Percentiles rank a stretch among this genome's conserved stretches.
phyloP scores from a whole-genome alignment of 53 echinoderm and acorn worm genomes.

The Zoroaster sp. region DNA sequence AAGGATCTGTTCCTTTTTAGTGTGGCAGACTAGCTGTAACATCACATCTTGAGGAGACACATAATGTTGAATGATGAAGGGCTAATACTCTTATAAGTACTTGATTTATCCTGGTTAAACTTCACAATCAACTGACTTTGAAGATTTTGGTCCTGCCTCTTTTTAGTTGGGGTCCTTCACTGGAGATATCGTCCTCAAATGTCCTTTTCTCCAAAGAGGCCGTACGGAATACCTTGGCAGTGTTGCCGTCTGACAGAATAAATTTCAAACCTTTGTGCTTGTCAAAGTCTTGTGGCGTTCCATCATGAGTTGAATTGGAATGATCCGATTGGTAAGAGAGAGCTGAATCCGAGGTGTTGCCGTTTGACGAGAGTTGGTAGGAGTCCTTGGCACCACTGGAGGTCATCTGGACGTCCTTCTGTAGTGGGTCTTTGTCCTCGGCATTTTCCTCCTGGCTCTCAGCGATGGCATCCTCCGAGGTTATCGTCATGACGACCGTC shows the following conservation, averaged over 20 bases:
- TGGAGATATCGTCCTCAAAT: neutral
- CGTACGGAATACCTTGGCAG: neutral
- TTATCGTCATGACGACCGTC: slow-evolving; percentile 33
- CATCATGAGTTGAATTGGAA: neutral
- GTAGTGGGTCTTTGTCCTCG: neutral
- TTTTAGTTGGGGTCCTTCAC: neutral
- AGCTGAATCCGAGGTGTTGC: neutral
- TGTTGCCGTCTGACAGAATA: neutral
- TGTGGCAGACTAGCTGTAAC: no score
- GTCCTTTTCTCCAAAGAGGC: neutral
- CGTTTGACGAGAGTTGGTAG: neutral
- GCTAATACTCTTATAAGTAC: no score
- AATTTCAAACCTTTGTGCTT: slow-evolving; percentile 9
- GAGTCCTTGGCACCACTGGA: neutral
- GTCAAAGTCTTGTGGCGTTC: neutral
- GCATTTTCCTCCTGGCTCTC: neutral
- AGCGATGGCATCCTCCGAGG: neutral
- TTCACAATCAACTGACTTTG: neutral
- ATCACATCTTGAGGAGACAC: no score
- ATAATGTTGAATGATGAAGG: no score
- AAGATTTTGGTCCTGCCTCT: neutral
- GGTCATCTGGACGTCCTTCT: neutral
- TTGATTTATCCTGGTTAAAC: no score
- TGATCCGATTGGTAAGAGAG: neutral
- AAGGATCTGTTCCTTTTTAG: no score